Percentiles rank a stretch among this genome's conserved stretches.
Evolutionary conservation across 92 coral and sea anemone genomes (phyloP).

Genomic region (Micromussa lordhowensis): DNA sequence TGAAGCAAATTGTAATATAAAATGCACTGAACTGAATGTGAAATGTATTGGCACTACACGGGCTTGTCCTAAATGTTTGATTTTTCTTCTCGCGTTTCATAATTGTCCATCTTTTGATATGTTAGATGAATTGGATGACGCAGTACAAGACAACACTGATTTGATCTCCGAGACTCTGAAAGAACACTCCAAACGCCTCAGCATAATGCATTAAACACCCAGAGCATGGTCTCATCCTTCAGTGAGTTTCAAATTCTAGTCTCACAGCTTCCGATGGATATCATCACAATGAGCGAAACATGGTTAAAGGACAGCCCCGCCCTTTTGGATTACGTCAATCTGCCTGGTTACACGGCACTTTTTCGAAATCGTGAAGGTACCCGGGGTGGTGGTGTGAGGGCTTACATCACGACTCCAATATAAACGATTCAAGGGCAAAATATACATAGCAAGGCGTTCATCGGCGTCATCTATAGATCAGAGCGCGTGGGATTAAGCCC

Average conservation of each 20-base stretch:
- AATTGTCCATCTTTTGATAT: background rate
- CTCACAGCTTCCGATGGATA: constrained; percentile 20
- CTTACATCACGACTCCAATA: background rate
- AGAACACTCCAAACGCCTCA: background rate
- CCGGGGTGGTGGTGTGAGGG: constrained; percentile 8
- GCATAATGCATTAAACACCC: constrained; percentile 9
- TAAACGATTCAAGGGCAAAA: constrained; percentile 6
- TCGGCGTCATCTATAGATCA: constrained; percentile 25
- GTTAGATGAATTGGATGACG: background rate
- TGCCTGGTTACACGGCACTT: constrained; percentile 16
- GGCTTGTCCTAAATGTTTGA: background rate
- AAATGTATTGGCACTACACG: background rate
- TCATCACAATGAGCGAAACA: background rate
- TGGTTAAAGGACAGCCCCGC: background rate
- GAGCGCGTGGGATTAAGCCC: constrained; percentile 11
- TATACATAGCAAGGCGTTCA: constrained; percentile 11
- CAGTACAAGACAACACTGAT: background rate
- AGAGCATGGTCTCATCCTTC: constrained; percentile 15
- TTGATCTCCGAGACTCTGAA: background rate
- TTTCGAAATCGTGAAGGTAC: constrained; percentile 11
- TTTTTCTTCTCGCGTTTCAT: background rate
- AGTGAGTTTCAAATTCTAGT: constrained; percentile 11
- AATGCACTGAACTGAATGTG: background rate
- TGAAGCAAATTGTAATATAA: no score
- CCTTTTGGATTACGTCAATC: constrained; percentile 2